phyloP scores from a whole-genome alignment of 2,113 vertebrate species.

The Lophius piscatorius region DNA sequence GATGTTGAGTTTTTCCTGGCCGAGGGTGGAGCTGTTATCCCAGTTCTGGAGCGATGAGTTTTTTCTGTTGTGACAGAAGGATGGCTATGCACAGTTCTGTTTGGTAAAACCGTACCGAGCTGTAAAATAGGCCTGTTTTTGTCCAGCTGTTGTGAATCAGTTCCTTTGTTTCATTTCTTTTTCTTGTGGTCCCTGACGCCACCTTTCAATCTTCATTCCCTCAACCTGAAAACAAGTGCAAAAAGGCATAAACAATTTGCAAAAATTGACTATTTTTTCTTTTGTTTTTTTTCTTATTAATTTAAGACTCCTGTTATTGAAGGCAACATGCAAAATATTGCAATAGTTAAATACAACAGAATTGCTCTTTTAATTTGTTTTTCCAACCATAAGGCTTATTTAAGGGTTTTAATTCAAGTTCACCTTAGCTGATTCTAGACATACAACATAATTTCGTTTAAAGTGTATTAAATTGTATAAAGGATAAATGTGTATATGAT shows the following conservation, averaged over 20 bases:
- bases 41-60: constrained; percentile 13
- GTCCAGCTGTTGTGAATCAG: constrained; percentile 57
- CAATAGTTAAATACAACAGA: constrained; percentile 52
- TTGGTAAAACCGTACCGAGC: constrained; percentile 58
- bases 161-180: constrained; percentile 7
- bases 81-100: constrained; percentile 39
- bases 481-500: constrained; percentile 89
- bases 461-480: constrained; percentile 89
- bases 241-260: constrained; percentile 43
- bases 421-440: constrained; percentile 68
- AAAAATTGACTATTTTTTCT: constrained; percentile 48
- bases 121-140: constrained; percentile 52
- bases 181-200: constrained; percentile 37
- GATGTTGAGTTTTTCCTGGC: constrained; percentile 41
- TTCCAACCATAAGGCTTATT: constrained; percentile 64
- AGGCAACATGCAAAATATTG: constrained; percentile 72
- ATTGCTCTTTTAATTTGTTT: constrained; percentile 59
- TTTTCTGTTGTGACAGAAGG: constrained; percentile 53
- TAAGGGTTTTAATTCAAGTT: constrained; percentile 69
- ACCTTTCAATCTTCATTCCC: constrained; percentile 12
- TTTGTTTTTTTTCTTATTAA: constrained; percentile 43
- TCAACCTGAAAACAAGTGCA: constrained; percentile 35
- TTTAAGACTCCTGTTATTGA: constrained; percentile 79
- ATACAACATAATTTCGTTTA: constrained; percentile 72
- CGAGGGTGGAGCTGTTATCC: constrained; percentile 33